These are phyloP conservation scores for Rhinopomastus cyanomelas DNA, from an alignment of 2,113 vertebrate species.

Conservation along the genomic window DNA sequence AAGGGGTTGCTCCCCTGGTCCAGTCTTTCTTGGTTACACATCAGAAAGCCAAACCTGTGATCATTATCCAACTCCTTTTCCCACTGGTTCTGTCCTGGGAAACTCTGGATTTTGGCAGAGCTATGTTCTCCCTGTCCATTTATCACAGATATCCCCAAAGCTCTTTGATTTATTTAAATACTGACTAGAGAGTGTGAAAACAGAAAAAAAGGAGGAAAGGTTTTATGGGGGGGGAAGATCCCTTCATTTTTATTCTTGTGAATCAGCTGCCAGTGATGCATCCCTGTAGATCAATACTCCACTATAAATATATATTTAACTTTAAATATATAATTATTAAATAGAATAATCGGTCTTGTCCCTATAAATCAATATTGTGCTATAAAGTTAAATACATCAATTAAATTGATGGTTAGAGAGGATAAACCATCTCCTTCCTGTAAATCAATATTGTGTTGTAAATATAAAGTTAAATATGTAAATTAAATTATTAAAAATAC, in stretches of 20 bases:
- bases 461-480: no score
- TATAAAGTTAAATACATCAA: no score
- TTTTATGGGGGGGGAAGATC: accelerated
- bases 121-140: no score
- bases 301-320: no score
- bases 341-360: no score
- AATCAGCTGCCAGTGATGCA: not conserved
- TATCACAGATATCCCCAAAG: not conserved
- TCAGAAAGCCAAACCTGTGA: not conserved
- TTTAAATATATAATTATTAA: no score
- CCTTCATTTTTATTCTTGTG: not conserved
- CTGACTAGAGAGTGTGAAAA: not conserved
- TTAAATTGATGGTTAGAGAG: no score
- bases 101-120: not conserved
- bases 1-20: no score
- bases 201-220: not conserved
- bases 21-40: not conserved
- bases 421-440: no score
- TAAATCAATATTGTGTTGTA: no score
- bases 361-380: no score
- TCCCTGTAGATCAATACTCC: not conserved
- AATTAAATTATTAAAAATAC: no score
- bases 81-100: not conserved
- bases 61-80: not conserved
- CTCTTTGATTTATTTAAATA: not conserved